phyloP scores from a whole-genome alignment of 2,888 invertebrate species.

The Nephrotoma appendiculata region DNA sequence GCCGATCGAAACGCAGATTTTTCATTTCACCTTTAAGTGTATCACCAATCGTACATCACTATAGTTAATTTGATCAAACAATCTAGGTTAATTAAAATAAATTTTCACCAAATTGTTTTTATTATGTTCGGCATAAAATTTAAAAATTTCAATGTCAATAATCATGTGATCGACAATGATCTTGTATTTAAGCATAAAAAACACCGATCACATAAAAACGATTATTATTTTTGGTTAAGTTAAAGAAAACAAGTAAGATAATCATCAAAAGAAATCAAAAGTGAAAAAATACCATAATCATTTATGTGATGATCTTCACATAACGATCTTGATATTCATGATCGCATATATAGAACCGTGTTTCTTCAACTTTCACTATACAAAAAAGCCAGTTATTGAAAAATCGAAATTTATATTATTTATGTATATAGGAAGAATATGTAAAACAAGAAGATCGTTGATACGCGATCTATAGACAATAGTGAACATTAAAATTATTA shows the following conservation, averaged over 20 bases:
- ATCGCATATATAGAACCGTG: not conserved
- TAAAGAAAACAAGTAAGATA: not conserved
- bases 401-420: not conserved
- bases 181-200: not conserved
- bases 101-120: not conserved
- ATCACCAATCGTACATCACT: not conserved
- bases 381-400: not conserved
- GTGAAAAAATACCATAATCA: not conserved
- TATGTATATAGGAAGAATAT: not conserved
- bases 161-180: not conserved
- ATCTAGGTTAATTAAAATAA: not conserved
- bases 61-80: not conserved
- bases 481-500: not conserved
- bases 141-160: not conserved
- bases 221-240: not conserved
- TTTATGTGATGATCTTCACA: not conserved
- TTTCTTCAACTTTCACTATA: not conserved
- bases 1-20: not conserved
- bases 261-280: not conserved
- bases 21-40: not conserved
- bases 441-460: not conserved
- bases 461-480: not conserved
- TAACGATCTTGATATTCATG: not conserved
- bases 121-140: not conserved
- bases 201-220: not conserved